Conservation (phyloP, 2,888 invertebrate species). For the Spilarctia lutea region DNA sequence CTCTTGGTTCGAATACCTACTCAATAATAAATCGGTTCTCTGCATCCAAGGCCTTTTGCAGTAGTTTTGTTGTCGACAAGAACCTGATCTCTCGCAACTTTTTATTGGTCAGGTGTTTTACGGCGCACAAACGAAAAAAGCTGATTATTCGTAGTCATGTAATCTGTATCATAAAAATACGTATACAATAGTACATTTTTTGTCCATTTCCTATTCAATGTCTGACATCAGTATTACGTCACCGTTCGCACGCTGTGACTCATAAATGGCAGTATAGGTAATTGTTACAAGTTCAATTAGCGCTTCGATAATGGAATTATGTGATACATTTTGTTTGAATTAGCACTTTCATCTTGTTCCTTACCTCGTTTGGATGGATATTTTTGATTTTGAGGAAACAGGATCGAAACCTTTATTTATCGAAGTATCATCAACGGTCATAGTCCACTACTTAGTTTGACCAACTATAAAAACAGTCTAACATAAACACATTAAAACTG, state of each 20-base stretch:
- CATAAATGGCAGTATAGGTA: conserved; percentile 18
- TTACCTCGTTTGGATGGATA: background rate
- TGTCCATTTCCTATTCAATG: conserved; percentile 42
- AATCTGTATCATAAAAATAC: conserved; percentile 34
- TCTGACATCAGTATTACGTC: conserved; percentile 55
- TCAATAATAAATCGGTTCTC: background rate
- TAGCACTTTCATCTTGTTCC: conserved; percentile 34
- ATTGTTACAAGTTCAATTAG: conserved; percentile 33
- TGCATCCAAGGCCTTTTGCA: background rate
- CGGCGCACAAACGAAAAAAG: conserved; percentile 5
- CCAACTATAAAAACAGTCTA: too few relatives aligned
- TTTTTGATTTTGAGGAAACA: background rate
- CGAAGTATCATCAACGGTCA: too few relatives aligned
- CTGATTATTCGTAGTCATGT: conserved; percentile 18
- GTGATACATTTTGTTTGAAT: conserved; percentile 34
- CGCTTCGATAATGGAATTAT: conserved; percentile 34
- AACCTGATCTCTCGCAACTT: background rate
- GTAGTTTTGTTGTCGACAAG: background rate
- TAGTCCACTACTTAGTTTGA: too few relatives aligned
- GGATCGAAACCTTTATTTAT: background rate
- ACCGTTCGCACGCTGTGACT: conserved; percentile 39
- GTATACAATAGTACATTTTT: conserved; percentile 51
- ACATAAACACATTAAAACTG: too few relatives aligned
- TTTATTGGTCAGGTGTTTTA: background rate
- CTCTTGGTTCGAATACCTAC: background rate